Evolutionary conservation across 2,113 vertebrate genomes (phyloP), one percentile per base, ranked within the genome.

Genomic region (Cavia porcellus): DNA sequence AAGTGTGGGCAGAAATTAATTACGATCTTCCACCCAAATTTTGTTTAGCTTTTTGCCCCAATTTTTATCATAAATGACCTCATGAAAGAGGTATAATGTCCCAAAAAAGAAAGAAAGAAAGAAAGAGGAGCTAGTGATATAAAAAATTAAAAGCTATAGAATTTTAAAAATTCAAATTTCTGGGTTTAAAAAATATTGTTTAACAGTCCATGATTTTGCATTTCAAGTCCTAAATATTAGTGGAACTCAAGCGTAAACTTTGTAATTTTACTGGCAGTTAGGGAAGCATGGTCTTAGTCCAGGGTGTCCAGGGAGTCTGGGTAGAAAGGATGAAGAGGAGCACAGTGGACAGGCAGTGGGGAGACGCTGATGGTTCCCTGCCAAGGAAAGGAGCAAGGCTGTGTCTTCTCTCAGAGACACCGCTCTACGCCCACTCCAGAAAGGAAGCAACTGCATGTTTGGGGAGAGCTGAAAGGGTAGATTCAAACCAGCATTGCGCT

Each of bases 161-260:
- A 2, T 68, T 75, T 64, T 42, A 82, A 93, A 86, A 25, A 25
- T 50, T 24, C 24, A 72, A 50, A 11, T n/a, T 35, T 74, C n/a
- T 50, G 55, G 42, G 61, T 38, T 79, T 32, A 75, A 55, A 68
- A 52, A 28, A 4, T 20, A 47, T 61, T 93, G n/a, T 82, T 0
- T 64, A 87, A 42, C 32, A 82, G 11, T 2, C 32, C n/a, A 72
- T 22, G 8, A 15, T 61, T 86, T 83, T 55, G 0, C 47, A 47
- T 80, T 93, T 95, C 19, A 91, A 93, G 89, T 19, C 0, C 68
- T 86, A 79, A 64, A 47, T 77, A 38, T 95, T 90, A 85, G 68
- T 87, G 35, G 10, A 79, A 15, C 47, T 20, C 22, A 42, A 17
- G 38, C 57, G 38, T 30, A 66, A 11, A 42, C 35, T 82, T 30